Evolutionary conservation across 2,113 vertebrate species (phyloP).

Genomic region (Ceratotherium simum): DNA sequence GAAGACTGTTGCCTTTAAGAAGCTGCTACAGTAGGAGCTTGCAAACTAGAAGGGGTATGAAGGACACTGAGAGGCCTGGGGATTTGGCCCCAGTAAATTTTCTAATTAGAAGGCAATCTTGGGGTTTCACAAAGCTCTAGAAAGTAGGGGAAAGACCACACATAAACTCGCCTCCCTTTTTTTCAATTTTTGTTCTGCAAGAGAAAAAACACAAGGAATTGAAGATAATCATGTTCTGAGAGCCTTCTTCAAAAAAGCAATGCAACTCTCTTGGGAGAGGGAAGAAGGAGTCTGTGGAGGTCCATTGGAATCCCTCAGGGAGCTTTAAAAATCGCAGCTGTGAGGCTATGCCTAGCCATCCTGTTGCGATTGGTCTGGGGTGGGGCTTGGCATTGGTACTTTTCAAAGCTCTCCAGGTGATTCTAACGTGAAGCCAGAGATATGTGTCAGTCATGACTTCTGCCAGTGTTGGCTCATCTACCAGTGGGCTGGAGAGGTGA

Average conservation of each 20-base stretch:
- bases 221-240: neutral
- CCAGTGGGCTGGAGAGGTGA: neutral
- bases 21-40: neutral
- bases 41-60: neutral
- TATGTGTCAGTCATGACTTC: neutral
- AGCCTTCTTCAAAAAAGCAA: neutral
- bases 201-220: neutral
- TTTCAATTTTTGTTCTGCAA: constrained; percentile 38
- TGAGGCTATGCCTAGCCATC: neutral
- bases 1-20: neutral
- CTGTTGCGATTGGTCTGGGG: neutral
- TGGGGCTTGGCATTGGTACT: neutral
- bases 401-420: neutral
- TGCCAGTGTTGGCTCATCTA: neutral
- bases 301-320: neutral
- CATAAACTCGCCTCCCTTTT: neutral
- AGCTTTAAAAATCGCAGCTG: neutral
- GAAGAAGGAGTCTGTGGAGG: neutral
- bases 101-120: constrained; percentile 49
- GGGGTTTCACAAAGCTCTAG: neutral
- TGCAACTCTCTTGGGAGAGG: neutral
- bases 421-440: neutral
- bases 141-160: constrained; percentile 15
- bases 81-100: neutral
- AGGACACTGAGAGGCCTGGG: neutral